Base-by-base conservation (phyloP, 1,140 invertebrate species). In the Ridgeia piscesae region DNA sequence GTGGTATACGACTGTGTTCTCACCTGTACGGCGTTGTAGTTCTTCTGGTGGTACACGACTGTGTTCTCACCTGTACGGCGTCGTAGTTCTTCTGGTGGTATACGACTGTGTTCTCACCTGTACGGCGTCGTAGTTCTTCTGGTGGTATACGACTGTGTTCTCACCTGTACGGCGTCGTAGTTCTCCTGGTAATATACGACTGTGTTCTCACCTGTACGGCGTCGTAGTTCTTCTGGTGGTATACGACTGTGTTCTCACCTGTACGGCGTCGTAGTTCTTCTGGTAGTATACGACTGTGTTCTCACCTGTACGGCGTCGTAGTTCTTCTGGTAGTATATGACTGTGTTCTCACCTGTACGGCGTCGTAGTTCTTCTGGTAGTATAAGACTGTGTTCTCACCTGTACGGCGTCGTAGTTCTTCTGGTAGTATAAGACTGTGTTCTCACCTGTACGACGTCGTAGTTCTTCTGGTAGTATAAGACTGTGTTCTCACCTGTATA, bases 401-500 rank as follows among this genome's bases (percentile, higher is more conserved):
- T 77, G 58, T 77, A 77, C 58, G 58, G 58, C 58, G 17, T 77
- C 58, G 27, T 31, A 77, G 48, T 50, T 50, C 48, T 50, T 50
- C 48, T 50, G 48, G 17, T 8, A 50, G 48, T 50, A 50, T 8
- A 50, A 8, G 48, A 50, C 48, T 50, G 48, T 50, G 48, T 21
- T 21, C 58, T 77, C 58, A 77, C 58, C 58, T 77, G 58, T 77
- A 77, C 17, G 58, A 21, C 58, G 17, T 77, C 58, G 27, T 31
- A 77, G 48, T 50, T 50, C 48, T 50, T 50, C 48, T 50, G 48
- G 17, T 8, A 50, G 48, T 50, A 50, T 8, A 50, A 8, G 48
- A 50, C 48, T 50, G 48, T 50, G 48, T 21, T 92, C 92, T 92
- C 93, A 96, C 95, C 94, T 94, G 91, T 34, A 95, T 93, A 90